These are phyloP conservation scores for Dicycla oo DNA, from an alignment of 2,888 invertebrate genomes.

Conservation along the genomic window DNA sequence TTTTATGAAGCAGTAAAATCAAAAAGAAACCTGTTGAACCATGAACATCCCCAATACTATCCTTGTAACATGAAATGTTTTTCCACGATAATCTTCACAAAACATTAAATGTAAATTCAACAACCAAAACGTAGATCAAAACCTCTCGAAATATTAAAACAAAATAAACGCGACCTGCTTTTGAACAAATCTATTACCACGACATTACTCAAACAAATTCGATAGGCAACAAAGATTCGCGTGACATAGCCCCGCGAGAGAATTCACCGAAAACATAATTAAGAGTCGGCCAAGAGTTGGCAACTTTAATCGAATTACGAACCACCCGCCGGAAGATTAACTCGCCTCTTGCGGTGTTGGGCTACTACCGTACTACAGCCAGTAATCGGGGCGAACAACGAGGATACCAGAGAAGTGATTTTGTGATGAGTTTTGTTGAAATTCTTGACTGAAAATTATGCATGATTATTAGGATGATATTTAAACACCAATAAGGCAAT, in stretches of 20 bases:
- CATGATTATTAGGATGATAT: neutral
- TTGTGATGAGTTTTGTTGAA: conserved; percentile 28
- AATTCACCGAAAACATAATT: conserved; percentile 74
- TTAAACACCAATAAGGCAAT: too few species aligned
- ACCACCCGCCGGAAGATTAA: conserved; percentile 72
- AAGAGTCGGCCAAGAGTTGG: conserved; percentile 74
- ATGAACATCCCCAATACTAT: neutral
- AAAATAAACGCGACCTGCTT: conserved; percentile 31
- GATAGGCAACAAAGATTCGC: conserved; percentile 64
- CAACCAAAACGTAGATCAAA: neutral
- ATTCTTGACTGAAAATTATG: neutral
- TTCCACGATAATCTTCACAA: neutral
- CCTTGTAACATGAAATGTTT: neutral
- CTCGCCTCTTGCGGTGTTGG: conserved; percentile 71
- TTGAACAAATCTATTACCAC: conserved; percentile 59
- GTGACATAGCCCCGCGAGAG: conserved; percentile 61
- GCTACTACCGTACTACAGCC: conserved; percentile 42
- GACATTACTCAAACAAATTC: conserved; percentile 63
- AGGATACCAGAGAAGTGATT: conserved; percentile 47
- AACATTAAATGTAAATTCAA: neutral
- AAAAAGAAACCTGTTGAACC: neutral
- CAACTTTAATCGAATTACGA: conserved; percentile 82
- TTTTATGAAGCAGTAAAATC: neutral
- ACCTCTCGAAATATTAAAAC: conserved; percentile 28
- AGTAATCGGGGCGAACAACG: conserved; percentile 37